These are phyloP conservation scores for Synergus gifuensis DNA, from an alignment of 2,888 invertebrate genomes.

Conservation along the genomic window DNA sequence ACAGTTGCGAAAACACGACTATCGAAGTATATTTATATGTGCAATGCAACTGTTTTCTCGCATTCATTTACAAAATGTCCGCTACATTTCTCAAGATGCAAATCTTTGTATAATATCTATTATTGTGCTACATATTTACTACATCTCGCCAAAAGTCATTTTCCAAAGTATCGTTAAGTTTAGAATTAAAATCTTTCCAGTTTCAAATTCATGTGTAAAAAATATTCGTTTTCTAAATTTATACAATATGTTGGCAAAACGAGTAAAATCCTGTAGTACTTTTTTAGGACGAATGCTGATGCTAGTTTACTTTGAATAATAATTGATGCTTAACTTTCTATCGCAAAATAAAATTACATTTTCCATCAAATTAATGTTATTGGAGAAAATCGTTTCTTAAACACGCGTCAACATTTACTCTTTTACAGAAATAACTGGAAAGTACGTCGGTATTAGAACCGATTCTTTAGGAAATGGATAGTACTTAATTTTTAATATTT, in stretches of 20 bases:
- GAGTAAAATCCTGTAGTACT: background rate
- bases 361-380: background rate
- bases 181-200: background rate
- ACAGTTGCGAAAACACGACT: background rate
- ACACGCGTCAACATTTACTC: background rate
- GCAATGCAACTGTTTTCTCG: background rate
- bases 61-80: background rate
- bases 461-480: background rate
- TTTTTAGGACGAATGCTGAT: background rate
- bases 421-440: background rate
- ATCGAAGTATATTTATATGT: background rate
- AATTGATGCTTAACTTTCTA: background rate
- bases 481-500: background rate
- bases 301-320: background rate
- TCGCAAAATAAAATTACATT: background rate
- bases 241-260: constrained; percentile 9
- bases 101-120: background rate
- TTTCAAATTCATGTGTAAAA: background rate
- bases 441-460: background rate
- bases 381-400: background rate
- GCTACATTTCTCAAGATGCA: background rate
- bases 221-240: background rate
- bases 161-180: background rate
- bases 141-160: constrained; percentile 1
- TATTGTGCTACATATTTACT: background rate